phyloP scores from a whole-genome alignment of 2,113 vertebrate species.

The Oenanthe melanoleuca region DNA sequence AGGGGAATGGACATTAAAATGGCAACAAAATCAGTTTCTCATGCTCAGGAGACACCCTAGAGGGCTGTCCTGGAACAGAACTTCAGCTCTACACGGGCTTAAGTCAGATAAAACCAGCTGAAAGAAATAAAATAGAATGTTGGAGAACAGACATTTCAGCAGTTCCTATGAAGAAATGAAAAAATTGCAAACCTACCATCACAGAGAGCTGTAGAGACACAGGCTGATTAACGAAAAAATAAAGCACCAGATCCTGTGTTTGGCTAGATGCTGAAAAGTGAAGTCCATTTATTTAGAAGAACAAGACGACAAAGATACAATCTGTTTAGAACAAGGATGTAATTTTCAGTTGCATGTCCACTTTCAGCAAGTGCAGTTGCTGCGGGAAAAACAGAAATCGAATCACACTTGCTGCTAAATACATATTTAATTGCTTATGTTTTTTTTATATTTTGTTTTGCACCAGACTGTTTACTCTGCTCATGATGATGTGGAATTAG shows the following conservation, averaged over 20 bases:
- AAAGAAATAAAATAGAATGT: not conserved
- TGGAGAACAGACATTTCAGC: not conserved
- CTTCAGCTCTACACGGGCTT: not conserved
- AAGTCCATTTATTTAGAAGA: constrained; percentile 59
- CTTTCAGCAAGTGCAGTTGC: constrained; percentile 62
- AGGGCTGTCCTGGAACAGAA: constrained; percentile 20
- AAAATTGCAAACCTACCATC: constrained; percentile 25
- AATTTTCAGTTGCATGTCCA: constrained; percentile 67
- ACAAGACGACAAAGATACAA: constrained; percentile 45
- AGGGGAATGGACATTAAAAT: constrained; percentile 4
- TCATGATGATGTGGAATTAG: constrained; percentile 63
- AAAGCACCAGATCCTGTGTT: constrained; percentile 22
- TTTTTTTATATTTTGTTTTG: constrained; percentile 81
- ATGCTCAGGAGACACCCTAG: constrained; percentile 19
- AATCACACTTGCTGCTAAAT: constrained; percentile 78
- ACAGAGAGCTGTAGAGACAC: constrained; percentile 10
- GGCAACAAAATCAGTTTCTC: constrained; percentile 21
- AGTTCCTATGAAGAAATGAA: not conserved
- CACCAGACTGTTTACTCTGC: constrained; percentile 75
- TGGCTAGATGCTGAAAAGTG: constrained; percentile 36
- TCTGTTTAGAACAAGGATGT: constrained; percentile 61
- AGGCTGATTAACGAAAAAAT: constrained; percentile 17
- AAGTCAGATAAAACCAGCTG: not conserved
- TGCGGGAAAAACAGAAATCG: constrained; percentile 65
- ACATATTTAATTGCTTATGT: constrained; percentile 81